These are phyloP conservation scores for Collichthys lucidus DNA, from an alignment of 2,113 vertebrate species.

Conservation along the genomic window DNA sequence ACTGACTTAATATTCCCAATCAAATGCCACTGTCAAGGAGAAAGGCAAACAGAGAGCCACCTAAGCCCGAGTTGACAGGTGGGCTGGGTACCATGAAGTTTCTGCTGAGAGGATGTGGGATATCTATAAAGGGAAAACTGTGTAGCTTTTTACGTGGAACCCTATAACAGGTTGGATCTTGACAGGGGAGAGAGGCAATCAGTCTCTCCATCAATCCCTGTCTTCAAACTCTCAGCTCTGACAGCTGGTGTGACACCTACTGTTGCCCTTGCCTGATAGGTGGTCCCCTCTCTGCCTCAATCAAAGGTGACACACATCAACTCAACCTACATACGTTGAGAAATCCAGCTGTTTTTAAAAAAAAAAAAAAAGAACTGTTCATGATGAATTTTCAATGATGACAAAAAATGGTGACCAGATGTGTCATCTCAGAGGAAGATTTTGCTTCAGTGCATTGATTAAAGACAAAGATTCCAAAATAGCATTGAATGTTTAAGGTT, in stretches of 20 bases:
- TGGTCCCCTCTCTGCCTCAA: slow-evolving; percentile 70
- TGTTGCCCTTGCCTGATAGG: slow-evolving; percentile 74
- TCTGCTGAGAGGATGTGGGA: slow-evolving; percentile 62
- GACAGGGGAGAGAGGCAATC: slow-evolving; percentile 78
- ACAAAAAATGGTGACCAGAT: slow-evolving; percentile 31
- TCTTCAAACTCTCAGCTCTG: slow-evolving; percentile 78
- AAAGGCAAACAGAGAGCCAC: slow-evolving; percentile 59
- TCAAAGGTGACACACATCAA: slow-evolving; percentile 72
- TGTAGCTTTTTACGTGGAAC: slow-evolving; percentile 59
- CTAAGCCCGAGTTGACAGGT: slow-evolving; percentile 59
- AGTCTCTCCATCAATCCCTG: slow-evolving; percentile 81
- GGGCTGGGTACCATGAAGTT: slow-evolving; percentile 56
- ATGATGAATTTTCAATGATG: slow-evolving; percentile 33
- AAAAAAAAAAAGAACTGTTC: slow-evolving; percentile 23
- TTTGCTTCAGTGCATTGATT: slow-evolving; percentile 6
- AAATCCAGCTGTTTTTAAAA: slow-evolving; percentile 48
- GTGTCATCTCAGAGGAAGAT: slow-evolving; percentile 17
- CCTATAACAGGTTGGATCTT: slow-evolving; percentile 79
- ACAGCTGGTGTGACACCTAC: slow-evolving; percentile 82
- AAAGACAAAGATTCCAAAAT: background rate
- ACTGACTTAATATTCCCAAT: slow-evolving; percentile 63
- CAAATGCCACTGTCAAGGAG: slow-evolving; percentile 67
- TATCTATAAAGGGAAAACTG: slow-evolving; percentile 59
- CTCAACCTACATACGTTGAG: slow-evolving; percentile 48
- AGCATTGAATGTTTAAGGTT: no score